These are phyloP conservation scores for Gari tellinella DNA, from an alignment of 2,888 invertebrate genomes.

Conservation along the genomic window DNA sequence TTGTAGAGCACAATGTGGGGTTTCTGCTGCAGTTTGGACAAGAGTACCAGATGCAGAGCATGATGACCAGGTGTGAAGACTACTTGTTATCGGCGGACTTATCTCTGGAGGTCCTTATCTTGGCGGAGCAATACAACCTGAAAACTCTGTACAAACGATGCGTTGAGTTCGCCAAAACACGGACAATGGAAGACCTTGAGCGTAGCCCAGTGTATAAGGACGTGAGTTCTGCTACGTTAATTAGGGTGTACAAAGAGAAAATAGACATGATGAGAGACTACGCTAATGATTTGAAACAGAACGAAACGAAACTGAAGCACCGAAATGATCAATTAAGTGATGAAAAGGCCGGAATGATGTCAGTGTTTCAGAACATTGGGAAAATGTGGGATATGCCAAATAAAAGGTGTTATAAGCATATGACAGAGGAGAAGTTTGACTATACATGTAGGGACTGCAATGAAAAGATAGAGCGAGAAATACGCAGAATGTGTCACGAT, in stretches of 20 bases:
- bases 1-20: constrained; percentile 83
- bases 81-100: constrained; percentile 77
- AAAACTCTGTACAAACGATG: constrained; percentile 67
- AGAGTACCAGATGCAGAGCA: constrained; percentile 84
- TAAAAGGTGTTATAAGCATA: constrained; percentile 68
- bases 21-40: constrained; percentile 83
- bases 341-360: constrained; percentile 64
- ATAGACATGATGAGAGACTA: constrained; percentile 64
- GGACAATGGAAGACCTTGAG: constrained; percentile 75
- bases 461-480: constrained; percentile 65
- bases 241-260: constrained; percentile 70
- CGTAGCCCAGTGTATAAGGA: constrained; percentile 64
- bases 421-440: constrained; percentile 62
- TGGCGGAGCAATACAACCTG: constrained; percentile 73
- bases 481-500: constrained; percentile 66
- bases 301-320: constrained; percentile 50
- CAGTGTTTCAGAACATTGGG: constrained; percentile 57
- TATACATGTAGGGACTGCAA: constrained; percentile 70
- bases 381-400: constrained; percentile 68
- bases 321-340: constrained; percentile 54
- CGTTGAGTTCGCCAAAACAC: constrained; percentile 73
- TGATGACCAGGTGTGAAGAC: constrained; percentile 83
- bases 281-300: constrained; percentile 62
- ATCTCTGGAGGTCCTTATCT: constrained; percentile 76
- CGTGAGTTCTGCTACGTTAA: constrained; percentile 71